Conservation (phyloP, 2,888 invertebrate species). For the Capitulum mitella region DNA sequence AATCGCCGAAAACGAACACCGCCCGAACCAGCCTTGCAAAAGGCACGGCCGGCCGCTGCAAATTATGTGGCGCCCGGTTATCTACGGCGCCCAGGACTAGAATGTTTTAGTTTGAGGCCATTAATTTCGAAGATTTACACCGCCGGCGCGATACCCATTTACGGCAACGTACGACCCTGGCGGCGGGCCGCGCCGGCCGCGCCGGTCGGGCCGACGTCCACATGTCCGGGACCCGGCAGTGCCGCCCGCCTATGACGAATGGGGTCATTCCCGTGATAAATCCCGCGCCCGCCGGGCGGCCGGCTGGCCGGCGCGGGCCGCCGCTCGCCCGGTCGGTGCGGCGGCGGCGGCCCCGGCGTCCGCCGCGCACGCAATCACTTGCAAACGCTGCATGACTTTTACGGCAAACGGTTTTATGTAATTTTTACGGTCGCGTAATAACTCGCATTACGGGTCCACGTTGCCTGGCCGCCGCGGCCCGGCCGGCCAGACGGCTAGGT, state of each 20-base stretch:
- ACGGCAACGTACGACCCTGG: background rate
- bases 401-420: background rate
- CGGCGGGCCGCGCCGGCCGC: background rate
- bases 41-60: background rate
- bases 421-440: conserved; percentile 10
- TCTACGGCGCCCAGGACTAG: background rate
- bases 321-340: background rate
- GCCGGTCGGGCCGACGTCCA: background rate
- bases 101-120: conserved; percentile 18
- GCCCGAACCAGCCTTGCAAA: background rate
- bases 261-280: conserved; percentile 19
- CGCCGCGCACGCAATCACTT: conserved; percentile 1
- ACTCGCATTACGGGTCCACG: background rate
- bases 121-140: background rate
- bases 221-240: background rate
- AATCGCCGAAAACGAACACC: background rate
- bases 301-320: background rate
- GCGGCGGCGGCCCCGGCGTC: background rate
- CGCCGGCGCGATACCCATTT: conserved; percentile 1
- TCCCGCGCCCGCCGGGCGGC: background rate
- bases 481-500: no score
- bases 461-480: background rate
- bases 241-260: background rate
- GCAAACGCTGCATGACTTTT: conserved; percentile 15
- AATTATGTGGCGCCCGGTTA: background rate